Base-by-base conservation (phyloP, 2,797 vertebrate species). In the Sphaeramia orbicularis region DNA sequence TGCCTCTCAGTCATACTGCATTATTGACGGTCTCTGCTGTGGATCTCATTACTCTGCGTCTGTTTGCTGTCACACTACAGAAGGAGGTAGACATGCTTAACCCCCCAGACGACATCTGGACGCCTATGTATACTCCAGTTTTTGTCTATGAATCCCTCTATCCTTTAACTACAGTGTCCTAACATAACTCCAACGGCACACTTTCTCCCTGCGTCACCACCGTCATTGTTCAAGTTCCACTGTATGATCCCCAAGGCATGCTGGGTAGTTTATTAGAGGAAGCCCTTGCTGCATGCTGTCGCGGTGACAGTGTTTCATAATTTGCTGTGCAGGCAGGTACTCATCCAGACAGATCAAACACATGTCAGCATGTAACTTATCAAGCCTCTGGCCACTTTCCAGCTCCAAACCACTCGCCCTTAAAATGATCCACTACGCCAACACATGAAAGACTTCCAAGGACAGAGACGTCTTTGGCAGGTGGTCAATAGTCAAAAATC, bases 241-340 rank as follows among this genome's bases (percentile, higher is more conserved):
- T 48, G 65, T 66, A 44, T 61, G 82, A 74, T 79, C 83, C 73
- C 70, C 15, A 48, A 77, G 80, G 81, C 90, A 84, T 74, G 91
- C 89, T 93, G 87, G 85, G 89, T 85, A 88, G 84, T 90, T 92
- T 84, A 89, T 90, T 86, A 88, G 61, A 88, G 65, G 61, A 76
- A 66, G 37, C 21, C 51, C 74, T 65, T 51, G 68, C 59, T 36
- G 71, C 4, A 41, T 57, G 71, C 83, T 62, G 70, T 83, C 76
- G 59, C 67, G 51, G 80, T 48, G 76, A 83, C 67, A 43, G 86
- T 77, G 82, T 88, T 90, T 87, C 70, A 85, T 87, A 83, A 90
- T 84, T 76, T 81, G 54, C 71, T 44, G 69, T 54, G 70, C 68
- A 11, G 60, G 72, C 60, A 83, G 72, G 65, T 77, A 83, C 72